phyloP scores from a whole-genome alignment of 2,797 vertebrate species.

The Labeo calbasu region DNA sequence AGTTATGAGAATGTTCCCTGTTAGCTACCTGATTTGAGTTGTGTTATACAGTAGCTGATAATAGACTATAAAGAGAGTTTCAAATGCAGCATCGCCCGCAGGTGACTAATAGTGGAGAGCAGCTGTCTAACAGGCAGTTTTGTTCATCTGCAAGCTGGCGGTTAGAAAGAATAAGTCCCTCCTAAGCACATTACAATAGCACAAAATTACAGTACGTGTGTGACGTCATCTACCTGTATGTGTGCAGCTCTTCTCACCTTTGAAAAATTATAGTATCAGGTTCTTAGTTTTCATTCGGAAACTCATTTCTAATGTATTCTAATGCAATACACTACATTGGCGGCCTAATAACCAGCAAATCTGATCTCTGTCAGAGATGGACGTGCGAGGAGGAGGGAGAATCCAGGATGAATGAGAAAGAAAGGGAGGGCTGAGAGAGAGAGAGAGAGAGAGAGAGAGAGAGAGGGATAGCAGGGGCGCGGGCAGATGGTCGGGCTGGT shows the following conservation, averaged over 20 bases:
- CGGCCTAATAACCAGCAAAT: conserved; percentile 39
- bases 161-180: neutral
- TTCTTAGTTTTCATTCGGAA: conserved; percentile 22
- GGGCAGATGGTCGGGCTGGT: conserved; percentile 62
- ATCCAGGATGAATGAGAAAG: conserved; percentile 28
- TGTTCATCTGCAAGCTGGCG: conserved; percentile 10
- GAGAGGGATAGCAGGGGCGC: conserved; percentile 31
- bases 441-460: conserved; percentile 23
- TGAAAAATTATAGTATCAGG: neutral
- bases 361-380: conserved; percentile 17
- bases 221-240: neutral
- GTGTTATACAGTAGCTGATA: neutral
- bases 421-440: conserved; percentile 21
- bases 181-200: neutral
- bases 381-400: conserved; percentile 31
- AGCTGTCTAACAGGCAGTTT: neutral
- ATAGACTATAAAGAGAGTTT: neutral
- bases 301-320: conserved; percentile 12
- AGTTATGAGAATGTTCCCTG: neutral
- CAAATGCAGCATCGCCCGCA: neutral
- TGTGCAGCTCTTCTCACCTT: neutral
- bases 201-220: conserved; percentile 7
- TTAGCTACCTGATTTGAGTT: conserved; percentile 14
- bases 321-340: conserved; percentile 11
- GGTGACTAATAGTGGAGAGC: conserved; percentile 3